Base-by-base conservation (phyloP, 2,113 vertebrate genomes). In the Serinus canaria region DNA sequence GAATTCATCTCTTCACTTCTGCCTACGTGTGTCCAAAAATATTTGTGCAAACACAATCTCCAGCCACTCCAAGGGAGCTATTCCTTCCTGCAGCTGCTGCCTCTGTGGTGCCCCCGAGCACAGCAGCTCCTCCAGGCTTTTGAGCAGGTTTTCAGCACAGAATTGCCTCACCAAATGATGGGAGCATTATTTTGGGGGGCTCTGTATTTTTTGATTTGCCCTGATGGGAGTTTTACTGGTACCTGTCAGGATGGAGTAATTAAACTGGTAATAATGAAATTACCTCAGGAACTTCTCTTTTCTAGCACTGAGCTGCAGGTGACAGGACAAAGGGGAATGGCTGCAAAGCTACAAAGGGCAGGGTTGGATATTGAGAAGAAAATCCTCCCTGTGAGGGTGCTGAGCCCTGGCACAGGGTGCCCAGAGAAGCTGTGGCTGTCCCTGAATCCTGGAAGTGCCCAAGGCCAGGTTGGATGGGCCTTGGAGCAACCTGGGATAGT, bases 141-240 rank as follows among this genome's bases (percentile, higher is more conserved):
- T 6, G 33, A 35, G 74, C 7, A 16, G 21, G 2, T 70, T 83
- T 50, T 3, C 31, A 53, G 37, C 46, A 23, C 39, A 39, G 37
- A 69, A 89, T 52, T 73, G 25, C 5, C n/a, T 47, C 1, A 1
- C 9, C 3, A 2, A 59, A 63, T 28, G 14, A 60, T 15, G 6
- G 18, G 18, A 43, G 23, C 23, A 15, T 24, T 33, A 4, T 52
- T 41, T 4, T 1, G 19, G 27, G 27, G 7, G 13, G 3, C 27
- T 86, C 44, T 46, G 50, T 21, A 1, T 8, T n/a, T 62, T 68
- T 24, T 10, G 1, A 0, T 81, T 67, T 70, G 30, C 41, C 0
- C 0, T 0, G 3, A 10, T 28, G 43, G 41, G 35, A 0, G 0
- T 50, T 83, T 62, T 31, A 13, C 21, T 44, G 44, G 33, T 41